These are phyloP conservation scores for Geophilus truncorum DNA, from an alignment of 2,888 invertebrate genomes.

Conservation along the genomic window DNA sequence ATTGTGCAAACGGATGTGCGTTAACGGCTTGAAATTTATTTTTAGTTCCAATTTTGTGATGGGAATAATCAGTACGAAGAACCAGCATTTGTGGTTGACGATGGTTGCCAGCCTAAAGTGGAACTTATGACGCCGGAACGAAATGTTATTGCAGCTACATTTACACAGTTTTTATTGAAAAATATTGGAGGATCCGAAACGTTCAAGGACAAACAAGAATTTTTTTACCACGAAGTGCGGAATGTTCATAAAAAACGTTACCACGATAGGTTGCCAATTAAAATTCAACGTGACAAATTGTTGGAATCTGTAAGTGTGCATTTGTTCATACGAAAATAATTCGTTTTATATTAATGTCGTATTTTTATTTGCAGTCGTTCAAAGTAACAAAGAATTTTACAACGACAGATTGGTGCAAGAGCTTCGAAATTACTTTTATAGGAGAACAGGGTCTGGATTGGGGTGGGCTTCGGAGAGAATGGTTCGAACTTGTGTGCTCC, in stretches of 20 bases:
- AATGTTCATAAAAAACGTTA: constrained; percentile 80
- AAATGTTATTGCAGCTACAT: constrained; percentile 87
- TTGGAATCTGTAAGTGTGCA: constrained; percentile 63
- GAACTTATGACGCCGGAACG: constrained; percentile 76
- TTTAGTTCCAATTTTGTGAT: constrained; percentile 63
- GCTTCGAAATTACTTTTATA: constrained; percentile 85
- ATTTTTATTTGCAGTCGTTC: constrained; percentile 56
- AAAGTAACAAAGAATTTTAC: constrained; percentile 79
- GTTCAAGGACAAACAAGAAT: constrained; percentile 68
- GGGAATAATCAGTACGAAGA: constrained; percentile 56
- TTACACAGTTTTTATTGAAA: constrained; percentile 81
- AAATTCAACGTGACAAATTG: constrained; percentile 73
- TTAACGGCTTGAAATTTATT: constrained; percentile 33
- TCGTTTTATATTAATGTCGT: neutral
- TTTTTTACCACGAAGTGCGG: constrained; percentile 74
- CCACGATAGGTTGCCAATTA: constrained; percentile 76
- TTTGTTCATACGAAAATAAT: neutral
- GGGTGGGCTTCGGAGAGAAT: constrained; percentile 89
- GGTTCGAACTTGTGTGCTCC: constrained; percentile 87
- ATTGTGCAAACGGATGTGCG: neutral
- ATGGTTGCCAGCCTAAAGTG: constrained; percentile 82
- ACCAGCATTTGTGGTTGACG: constrained; percentile 74
- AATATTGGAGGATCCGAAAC: constrained; percentile 94
- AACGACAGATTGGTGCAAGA: constrained; percentile 89
- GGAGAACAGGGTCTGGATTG: constrained; percentile 96